Base-by-base conservation (phyloP, 2,888 invertebrate species). In the Lasioglossum calceatum region DNA sequence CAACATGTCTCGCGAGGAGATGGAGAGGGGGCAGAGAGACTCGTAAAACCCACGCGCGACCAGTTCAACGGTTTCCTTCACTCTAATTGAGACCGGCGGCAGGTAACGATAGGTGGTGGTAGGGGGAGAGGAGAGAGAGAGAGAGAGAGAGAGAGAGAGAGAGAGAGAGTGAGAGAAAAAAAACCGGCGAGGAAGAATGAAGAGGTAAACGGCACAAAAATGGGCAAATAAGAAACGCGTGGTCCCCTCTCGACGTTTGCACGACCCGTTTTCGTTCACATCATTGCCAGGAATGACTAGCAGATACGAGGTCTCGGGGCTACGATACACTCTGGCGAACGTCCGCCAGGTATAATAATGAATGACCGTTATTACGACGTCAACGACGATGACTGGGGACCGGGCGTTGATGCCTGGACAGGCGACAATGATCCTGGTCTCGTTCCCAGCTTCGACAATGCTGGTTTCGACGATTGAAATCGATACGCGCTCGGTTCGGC, bases 251-350 rank as follows among this genome's bases (percentile, higher is more conserved):
- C 23, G 14, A 16, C 32, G 32, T 32, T 70, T 36, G 44, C 42
- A 19, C 47, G 47, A 82, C 88, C 85, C 87, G 91, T 86, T 89
- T 86, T 86, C 92, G 89, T 88, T 85, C 81, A 82, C 78, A 92
- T 93, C 92, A 91, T 93, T 92, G 91, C 82, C 89, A 87, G 88
- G 83, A 89, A 92, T 92, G 92, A 93, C 92, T 91, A 88, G 93
- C 91, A 89, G 87, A 91, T 92, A 90, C 73, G n/a, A 12, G n/a
- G 71, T 44, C 47, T 81, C 74, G 67, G 77, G 80, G 80, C 81
- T 75, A 39, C 54, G 79, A 72, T 83, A 83, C 80, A 77, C 82
- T 64, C 71, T 83, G 71, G 50, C 78, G 84, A 88, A 87, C 86
- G 87, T 78, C 23, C 75, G 86, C 82, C 75, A 77, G 58, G 73